These are phyloP conservation scores for Apostichopus japonicus DNA, from an alignment of 35 echinoderm and acorn worm species.

Conservation along the genomic window DNA sequence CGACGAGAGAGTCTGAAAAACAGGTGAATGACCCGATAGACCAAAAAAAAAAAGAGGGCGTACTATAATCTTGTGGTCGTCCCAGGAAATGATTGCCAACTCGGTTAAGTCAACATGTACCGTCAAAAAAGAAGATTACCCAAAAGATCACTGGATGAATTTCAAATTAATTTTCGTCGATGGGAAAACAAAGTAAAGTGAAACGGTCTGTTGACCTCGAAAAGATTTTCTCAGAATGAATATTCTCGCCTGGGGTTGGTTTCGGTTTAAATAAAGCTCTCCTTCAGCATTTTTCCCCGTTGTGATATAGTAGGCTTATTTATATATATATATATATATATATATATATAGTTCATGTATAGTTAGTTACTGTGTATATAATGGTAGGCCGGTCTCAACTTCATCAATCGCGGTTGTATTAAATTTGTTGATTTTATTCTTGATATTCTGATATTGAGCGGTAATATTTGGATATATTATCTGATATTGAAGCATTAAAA, in stretches of 20 bases:
- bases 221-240: not conserved
- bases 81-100: not conserved
- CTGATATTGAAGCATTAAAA: too few relatives aligned
- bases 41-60: constrained; percentile 28
- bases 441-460: too few relatives aligned
- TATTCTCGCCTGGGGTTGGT: not conserved
- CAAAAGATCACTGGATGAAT: not conserved
- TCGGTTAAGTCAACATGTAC: constrained; percentile 54
- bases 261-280: constrained; percentile 5
- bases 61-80: constrained; percentile 15
- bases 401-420: too few relatives aligned
- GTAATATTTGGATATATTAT: too few relatives aligned
- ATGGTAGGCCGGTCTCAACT: too few relatives aligned
- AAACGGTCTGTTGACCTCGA: constrained; percentile 4
- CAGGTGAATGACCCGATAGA: constrained; percentile 52
- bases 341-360: too few relatives aligned
- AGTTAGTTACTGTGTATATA: too few relatives aligned
- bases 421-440: too few relatives aligned
- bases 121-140: not conserved
- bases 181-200: constrained; percentile 12
- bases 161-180: not conserved
- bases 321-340: too few relatives aligned
- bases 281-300: too few relatives aligned
- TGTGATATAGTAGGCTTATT: too few relatives aligned
- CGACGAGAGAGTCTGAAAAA: constrained; percentile 34